These are phyloP conservation scores for Himalopsyche japonica DNA, from an alignment of 2,888 invertebrate genomes.

Conservation along the genomic window DNA sequence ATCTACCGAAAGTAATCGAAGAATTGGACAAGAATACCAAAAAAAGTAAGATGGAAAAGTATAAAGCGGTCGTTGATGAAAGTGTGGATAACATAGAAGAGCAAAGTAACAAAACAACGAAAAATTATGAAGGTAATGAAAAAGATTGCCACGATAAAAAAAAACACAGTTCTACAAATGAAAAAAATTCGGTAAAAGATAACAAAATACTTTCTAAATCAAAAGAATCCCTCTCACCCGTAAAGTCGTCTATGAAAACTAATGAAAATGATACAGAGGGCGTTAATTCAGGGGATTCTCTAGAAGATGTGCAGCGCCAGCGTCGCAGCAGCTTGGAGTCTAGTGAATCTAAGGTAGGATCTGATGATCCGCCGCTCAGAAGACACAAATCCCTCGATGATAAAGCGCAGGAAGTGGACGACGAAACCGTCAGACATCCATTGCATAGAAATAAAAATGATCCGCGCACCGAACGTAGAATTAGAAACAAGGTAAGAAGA, in stretches of 20 bases:
- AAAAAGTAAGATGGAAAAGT: slow-evolving; percentile 50
- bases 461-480: slow-evolving; percentile 64
- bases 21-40: slow-evolving; percentile 50
- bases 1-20: slow-evolving; percentile 55
- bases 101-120: background rate
- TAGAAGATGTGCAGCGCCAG: slow-evolving; percentile 33
- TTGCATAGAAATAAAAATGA: slow-evolving; percentile 55
- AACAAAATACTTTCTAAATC: slow-evolving; percentile 43
- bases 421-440: slow-evolving; percentile 58
- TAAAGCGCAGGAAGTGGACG: slow-evolving; percentile 59
- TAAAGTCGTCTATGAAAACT: background rate
- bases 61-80: slow-evolving; percentile 10
- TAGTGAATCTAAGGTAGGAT: slow-evolving; percentile 45
- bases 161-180: slow-evolving; percentile 41
- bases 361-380: slow-evolving; percentile 51
- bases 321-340: slow-evolving; percentile 55
- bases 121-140: background rate
- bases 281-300: slow-evolving; percentile 14
- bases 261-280: slow-evolving; percentile 1
- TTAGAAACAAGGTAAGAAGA: slow-evolving; percentile 64
- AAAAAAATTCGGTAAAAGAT: slow-evolving; percentile 50
- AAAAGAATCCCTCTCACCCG: background rate
- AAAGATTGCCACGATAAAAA: background rate
- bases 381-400: slow-evolving; percentile 64
- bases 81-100: background rate